Evolutionary conservation across 2,113 vertebrate species (phyloP), one percentile per base, ranked within the genome.

Genomic region (Psittacus erithacus): DNA sequence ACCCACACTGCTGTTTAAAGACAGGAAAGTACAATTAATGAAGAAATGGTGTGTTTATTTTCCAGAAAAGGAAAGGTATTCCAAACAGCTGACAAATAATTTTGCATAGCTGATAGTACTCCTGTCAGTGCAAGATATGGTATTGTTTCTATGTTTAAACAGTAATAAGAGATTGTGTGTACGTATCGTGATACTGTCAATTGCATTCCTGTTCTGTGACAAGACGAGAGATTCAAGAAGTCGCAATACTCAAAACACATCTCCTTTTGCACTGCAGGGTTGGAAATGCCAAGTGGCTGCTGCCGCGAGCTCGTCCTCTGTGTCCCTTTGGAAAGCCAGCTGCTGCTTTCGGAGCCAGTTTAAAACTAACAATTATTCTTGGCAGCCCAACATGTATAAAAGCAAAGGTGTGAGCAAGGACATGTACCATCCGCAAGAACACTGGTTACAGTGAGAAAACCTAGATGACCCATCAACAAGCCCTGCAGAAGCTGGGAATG

Each of bases 101-200:
- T 88, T 75, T 95, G 83, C 60, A 67, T 83, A 82, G 62, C 63
- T 64, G 81, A 57, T 16, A 57, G 41, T 24, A 49, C 41, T 77
- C 28, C 44, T 59, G 44, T 50, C 73, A 86, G 82, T 49, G 57
- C 76, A 88, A 82, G 92, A 90, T 77, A 77, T 10, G 9, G 59
- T 67, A 81, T 67, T 92, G 95, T 81, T 92, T 90, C 79, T 57
- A 20, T 59, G 80, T 93, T 90, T 90, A 86, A 94, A 88, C 80
- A 90, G 71, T 53, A 77, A 35, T 52, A 78, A 93, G 85, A 76
- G 65, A 43, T 44, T 27, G 29, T 82, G 74, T 33, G 5, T 47
- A 87, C 4, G 0, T 76, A 93, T 87, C 82, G 74, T 87, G 78
- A 68, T 39, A 38, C 67, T 78, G 52, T 57, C 82, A 65, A 0